phyloP scores from a whole-genome alignment of 2,113 vertebrate genomes.

The Henicopernis longicauda region DNA sequence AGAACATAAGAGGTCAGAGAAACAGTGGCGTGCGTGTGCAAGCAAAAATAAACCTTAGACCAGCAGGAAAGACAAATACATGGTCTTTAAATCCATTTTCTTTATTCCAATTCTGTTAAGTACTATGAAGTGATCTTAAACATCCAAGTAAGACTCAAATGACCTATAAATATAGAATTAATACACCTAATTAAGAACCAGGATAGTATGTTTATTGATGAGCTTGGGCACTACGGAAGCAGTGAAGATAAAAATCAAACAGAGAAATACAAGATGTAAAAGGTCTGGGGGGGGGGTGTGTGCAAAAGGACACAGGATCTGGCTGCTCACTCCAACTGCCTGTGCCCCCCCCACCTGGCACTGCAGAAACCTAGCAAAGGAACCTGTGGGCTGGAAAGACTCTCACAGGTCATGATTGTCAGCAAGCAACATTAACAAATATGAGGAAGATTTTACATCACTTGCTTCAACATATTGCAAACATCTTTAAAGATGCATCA shows the following conservation, averaged over 20 bases:
- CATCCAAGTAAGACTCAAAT: background rate
- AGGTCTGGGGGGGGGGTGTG: too few species aligned
- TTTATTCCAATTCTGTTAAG: background rate
- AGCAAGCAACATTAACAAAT: background rate
- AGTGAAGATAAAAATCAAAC: background rate
- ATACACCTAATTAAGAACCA: background rate
- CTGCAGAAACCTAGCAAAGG: background rate
- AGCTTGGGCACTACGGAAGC: background rate
- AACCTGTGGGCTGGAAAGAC: background rate
- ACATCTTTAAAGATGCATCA: background rate
- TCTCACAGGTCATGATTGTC: background rate
- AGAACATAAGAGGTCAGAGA: background rate
- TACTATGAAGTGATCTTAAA: background rate
- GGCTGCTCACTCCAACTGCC: background rate
- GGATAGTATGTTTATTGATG: background rate
- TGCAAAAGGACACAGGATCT: background rate
- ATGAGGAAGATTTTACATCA: background rate
- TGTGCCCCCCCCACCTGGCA: too few species aligned
- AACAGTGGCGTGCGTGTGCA: background rate
- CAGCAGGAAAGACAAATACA: background rate
- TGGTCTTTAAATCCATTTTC: background rate
- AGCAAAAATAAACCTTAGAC: background rate
- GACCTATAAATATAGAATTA: background rate
- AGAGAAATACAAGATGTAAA: background rate
- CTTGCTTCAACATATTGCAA: background rate